Base-by-base conservation (phyloP, 2,888 invertebrate species). In the Cecidostiba fungosa region DNA sequence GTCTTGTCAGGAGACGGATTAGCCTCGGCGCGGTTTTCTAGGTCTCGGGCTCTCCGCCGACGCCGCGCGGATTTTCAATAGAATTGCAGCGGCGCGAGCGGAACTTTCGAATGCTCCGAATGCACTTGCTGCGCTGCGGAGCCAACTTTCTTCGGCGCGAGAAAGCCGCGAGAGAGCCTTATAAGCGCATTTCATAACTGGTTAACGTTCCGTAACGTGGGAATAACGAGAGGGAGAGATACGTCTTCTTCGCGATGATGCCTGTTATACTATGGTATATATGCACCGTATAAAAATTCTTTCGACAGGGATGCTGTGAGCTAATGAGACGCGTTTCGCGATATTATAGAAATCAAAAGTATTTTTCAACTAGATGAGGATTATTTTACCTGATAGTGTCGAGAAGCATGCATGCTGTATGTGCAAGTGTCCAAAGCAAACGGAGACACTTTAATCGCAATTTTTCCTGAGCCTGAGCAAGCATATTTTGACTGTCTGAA, bases 131-230 rank as follows among this genome's bases (percentile, higher is more conserved):
- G 81, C 84, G 73, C 84, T n/a, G 54, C n/a, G 77, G 87, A 87
- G 88, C 89, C 90, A 92, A 93, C 92, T 93, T 93, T 93, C 93
- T 93, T 92, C 90, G 91, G 87, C 87, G 47, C 90, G 92, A 90
- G 92, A 93, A 92, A 92, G 92, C 91, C 89, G 89, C 86, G 87
- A 88, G 87, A 88, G 89, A 89, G 90, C 91, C 90, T 91, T 91
- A 90, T 90, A 91, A 91, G 91, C 89, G 90, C 91, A 93, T 93
- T 93, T 93, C 92, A 92, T 93, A 93, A 93, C 92, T 91, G 91
- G 89, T 91, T 90, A 92, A 91, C 92, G 91, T 92, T 91, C 92
- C 91, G 91, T 92, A 91, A 92, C 92, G 90, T 90, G 89, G 87
- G 89, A 90, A 83, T 72, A 47, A 74, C 50, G 86, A 87, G 73